Conservation (phyloP, 2,888 invertebrate species). For the Spilarctia lutea region DNA sequence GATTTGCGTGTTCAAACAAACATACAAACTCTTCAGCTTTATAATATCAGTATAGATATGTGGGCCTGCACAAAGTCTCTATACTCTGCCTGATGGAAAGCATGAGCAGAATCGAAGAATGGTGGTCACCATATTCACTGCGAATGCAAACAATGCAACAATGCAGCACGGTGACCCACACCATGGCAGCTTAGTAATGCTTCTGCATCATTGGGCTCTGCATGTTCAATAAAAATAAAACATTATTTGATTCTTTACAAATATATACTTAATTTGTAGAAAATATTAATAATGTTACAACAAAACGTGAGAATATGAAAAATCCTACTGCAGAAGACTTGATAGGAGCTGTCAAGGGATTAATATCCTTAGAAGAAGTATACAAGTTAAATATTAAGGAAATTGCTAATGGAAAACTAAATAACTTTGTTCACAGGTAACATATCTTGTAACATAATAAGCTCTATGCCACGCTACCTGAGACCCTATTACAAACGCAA, state of each 20-base stretch:
- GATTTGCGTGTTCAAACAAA: too few species aligned
- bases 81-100: too few species aligned
- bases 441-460: not conserved
- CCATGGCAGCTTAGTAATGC: too few species aligned
- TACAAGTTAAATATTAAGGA: conserved; percentile 13
- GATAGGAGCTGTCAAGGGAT: conserved; percentile 10
- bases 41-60: too few species aligned
- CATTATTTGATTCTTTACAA: not conserved
- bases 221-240: not conserved
- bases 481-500: not conserved
- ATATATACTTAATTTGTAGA: not conserved
- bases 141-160: too few species aligned
- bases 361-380: conserved; percentile 8
- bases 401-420: conserved; percentile 12
- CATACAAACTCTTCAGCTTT: too few species aligned
- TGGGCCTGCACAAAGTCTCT: too few species aligned
- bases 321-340: conserved; percentile 11
- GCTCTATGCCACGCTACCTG: not conserved
- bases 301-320: not conserved
- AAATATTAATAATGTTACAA: conserved; percentile 2
- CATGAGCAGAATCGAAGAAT: too few species aligned
- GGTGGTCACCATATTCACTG: too few species aligned
- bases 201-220: too few species aligned
- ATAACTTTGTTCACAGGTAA: conserved; percentile 2
- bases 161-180: too few species aligned